These are phyloP conservation scores for Adelphocoris suturalis DNA, from an alignment of 2,888 invertebrate species.

Conservation along the genomic window DNA sequence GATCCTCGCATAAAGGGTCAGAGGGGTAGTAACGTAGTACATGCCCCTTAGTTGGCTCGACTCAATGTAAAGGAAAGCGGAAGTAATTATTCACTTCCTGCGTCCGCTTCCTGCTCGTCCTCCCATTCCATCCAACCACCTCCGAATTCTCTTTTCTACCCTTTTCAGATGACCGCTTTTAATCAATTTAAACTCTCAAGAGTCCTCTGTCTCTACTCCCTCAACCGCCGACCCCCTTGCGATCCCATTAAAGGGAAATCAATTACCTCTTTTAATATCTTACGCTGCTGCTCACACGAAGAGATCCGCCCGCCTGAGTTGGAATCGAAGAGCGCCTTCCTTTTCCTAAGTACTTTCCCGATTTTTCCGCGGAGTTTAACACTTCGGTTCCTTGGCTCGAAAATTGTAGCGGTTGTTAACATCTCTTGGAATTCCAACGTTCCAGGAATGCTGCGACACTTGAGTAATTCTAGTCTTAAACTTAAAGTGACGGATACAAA, in stretches of 20 bases:
- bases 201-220: slow-evolving; percentile 34
- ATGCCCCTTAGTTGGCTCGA: slow-evolving; percentile 35
- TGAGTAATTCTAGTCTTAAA: no score
- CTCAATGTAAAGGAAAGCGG: slow-evolving; percentile 67
- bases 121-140: slow-evolving; percentile 4
- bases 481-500: no score
- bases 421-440: not conserved
- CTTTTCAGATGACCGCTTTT: slow-evolving; percentile 69
- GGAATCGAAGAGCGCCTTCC: not conserved
- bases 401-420: not conserved
- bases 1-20: slow-evolving; percentile 12
- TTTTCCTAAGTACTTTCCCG: not conserved
- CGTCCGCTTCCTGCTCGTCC: not conserved
- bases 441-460: no score
- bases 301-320: not conserved
- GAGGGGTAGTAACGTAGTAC: not conserved
- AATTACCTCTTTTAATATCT: slow-evolving; percentile 58
- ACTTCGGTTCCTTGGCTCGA: not conserved
- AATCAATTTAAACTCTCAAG: slow-evolving; percentile 66
- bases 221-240: not conserved
- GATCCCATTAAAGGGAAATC: slow-evolving; percentile 51
- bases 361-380: slow-evolving; percentile 10
- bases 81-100: slow-evolving; percentile 72
- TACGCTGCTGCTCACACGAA: slow-evolving; percentile 37
- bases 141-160: slow-evolving; percentile 41